Percentiles rank a stretch among this genome's conserved stretches.
Conservation (phyloP, 2,888 invertebrate species). For the Nomada fucata region DNA sequence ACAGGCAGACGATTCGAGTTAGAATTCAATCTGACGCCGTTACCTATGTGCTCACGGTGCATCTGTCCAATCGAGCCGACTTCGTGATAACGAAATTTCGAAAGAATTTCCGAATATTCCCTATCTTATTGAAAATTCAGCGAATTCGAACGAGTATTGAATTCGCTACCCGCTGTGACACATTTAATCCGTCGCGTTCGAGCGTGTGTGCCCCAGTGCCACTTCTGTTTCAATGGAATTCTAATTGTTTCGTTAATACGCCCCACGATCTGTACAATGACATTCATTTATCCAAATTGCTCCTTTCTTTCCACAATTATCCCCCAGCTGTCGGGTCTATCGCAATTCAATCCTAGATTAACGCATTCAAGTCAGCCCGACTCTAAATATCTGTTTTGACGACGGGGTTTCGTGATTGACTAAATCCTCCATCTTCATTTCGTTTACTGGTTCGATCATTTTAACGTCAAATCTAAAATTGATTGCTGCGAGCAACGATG, state of each 20-base stretch:
- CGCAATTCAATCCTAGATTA: constrained; percentile 15
- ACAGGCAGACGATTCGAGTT: constrained; percentile 63
- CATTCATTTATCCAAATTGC: constrained; percentile 43
- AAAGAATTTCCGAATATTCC: constrained; percentile 61
- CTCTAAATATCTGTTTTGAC: neutral
- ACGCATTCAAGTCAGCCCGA: neutral
- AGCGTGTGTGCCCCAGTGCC: neutral
- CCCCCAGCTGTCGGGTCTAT: neutral
- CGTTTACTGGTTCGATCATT: too few relatives aligned
- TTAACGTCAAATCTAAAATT: too few relatives aligned
- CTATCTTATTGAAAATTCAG: constrained; percentile 60
- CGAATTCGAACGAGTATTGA: constrained; percentile 35
- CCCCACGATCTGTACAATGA: constrained; percentile 22
- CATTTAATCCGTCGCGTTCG: constrained; percentile 26
- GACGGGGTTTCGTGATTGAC: neutral
- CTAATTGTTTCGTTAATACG: constrained; percentile 49
- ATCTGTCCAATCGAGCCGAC: constrained; percentile 46
- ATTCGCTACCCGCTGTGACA: constrained; percentile 10
- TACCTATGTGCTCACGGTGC: constrained; percentile 41
- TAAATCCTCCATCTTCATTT: too few relatives aligned
- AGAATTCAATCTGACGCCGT: constrained; percentile 71
- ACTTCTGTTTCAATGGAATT: constrained; percentile 45
- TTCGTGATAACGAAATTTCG: constrained; percentile 55
- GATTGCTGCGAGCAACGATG: too few relatives aligned
- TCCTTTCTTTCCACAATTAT: constrained; percentile 27